Percentiles rank a stretch among this genome's conserved stretches.
Evolutionary conservation across 2,113 vertebrate species (phyloP).

Genomic region (Microtus ochrogaster): DNA sequence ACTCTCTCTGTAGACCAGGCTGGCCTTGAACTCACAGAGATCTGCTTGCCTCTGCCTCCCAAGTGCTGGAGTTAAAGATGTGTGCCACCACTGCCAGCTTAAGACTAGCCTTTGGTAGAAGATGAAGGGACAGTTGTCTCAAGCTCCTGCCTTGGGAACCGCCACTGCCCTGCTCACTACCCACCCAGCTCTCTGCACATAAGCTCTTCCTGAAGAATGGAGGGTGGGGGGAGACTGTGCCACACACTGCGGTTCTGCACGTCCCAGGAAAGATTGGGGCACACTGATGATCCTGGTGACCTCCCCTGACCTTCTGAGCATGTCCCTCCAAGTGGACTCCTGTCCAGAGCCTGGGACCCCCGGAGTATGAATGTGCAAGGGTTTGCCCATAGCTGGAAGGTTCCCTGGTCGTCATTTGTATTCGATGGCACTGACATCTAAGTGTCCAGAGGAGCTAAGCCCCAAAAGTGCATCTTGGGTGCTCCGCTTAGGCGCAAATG

Average conservation of each 20-base stretch:
- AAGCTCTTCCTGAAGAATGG: neutral
- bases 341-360: too few relatives aligned
- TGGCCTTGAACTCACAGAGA: neutral
- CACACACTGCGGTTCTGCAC: too few relatives aligned
- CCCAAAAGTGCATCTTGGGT: neutral
- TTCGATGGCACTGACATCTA: neutral
- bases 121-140: neutral
- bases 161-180: too few relatives aligned
- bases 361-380: neutral
- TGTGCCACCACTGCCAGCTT: neutral
- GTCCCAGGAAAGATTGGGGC: neutral
- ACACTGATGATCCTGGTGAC: neutral
- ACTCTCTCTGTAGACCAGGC: too few relatives aligned
- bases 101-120: neutral
- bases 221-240: neutral
- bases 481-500: accelerated
- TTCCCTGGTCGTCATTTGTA: neutral
- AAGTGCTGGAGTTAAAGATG: neutral
- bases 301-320: neutral
- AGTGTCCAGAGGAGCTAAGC: too few relatives aligned
- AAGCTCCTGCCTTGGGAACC: neutral
- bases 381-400: neutral
- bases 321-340: neutral
- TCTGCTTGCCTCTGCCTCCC: neutral
- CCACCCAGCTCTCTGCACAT: neutral